Percentiles rank a stretch among this genome's conserved stretches.
These are phyloP conservation scores for Chrysomela aeneicollis DNA, from an alignment of 2,888 invertebrate species.

Conservation along the genomic window DNA sequence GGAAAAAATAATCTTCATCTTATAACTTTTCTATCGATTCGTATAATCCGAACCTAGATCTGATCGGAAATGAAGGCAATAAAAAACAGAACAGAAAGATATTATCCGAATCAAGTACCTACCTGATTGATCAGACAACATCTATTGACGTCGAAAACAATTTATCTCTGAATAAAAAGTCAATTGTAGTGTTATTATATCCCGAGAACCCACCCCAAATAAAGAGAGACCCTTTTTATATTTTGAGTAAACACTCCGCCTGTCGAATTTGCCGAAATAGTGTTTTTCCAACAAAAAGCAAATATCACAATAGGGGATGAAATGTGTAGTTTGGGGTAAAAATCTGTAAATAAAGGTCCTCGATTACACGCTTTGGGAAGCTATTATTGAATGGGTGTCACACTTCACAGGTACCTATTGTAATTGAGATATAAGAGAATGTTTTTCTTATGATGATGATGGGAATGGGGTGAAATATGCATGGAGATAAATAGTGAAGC, in stretches of 20 bases:
- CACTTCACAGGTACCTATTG: constrained; percentile 33
- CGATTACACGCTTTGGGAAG: constrained; percentile 52
- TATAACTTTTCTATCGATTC: too few relatives aligned
- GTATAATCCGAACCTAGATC: too few relatives aligned
- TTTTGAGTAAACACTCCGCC: constrained; percentile 60
- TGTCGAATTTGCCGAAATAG: constrained; percentile 55
- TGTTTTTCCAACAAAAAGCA: constrained; percentile 56
- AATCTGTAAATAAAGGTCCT: constrained; percentile 56
- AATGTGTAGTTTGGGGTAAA: constrained; percentile 56
- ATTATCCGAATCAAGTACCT: constrained; percentile 29
- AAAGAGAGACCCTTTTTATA: constrained; percentile 52
- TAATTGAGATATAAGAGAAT: constrained; percentile 16
- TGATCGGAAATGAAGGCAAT: neutral
- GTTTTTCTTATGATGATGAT: neutral
- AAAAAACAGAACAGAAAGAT: neutral
- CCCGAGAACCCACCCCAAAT: constrained; percentile 44
- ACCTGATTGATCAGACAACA: constrained; percentile 43
- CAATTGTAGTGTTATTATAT: constrained; percentile 51
- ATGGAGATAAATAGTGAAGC: neutral
- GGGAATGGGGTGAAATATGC: neutral
- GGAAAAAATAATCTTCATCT: too few relatives aligned
- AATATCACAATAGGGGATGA: constrained; percentile 52
- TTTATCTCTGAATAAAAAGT: constrained; percentile 24
- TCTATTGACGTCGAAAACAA: constrained; percentile 28
- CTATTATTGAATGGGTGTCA: constrained; percentile 27